Evolutionary conservation across 2,113 vertebrate species (phyloP), one percentile per base, ranked within the genome.

Genomic region (Pithys albifrons): DNA sequence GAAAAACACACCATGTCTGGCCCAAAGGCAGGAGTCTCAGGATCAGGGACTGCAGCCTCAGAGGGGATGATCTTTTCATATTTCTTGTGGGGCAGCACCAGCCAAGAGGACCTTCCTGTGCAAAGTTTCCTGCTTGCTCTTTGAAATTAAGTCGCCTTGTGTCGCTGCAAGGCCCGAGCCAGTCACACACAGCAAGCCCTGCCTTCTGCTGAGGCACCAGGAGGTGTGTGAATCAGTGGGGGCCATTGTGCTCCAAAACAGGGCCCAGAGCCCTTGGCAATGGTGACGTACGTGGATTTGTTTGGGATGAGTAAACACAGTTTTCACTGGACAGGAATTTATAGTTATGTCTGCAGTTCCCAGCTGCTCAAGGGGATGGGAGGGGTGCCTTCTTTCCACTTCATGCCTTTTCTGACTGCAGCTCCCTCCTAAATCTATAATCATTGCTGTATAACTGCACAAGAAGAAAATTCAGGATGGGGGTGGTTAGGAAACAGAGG

Each of bases 291-390:
- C 0, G 0, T 10, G 46, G 55, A 33, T 79, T 79, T 95, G 55
- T 80, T 88, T 90, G 64, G 88, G 64, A 39, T 90, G 64, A 91
- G 72, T 85, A 93, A 96, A 95, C 16, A 14, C 10, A 73, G 65
- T 77, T 91, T 94, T 91, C 81, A 85, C 55, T 35, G 75, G 85
- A 24, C 64, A 89, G 79, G 94, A 89, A 89, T 95, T 51, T 41
- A 33, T 54, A 79, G 70, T 66, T 49, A 9, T 65, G 64, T 79
- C 85, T 94, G 82, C 72, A 93, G 76, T 65, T 89, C 88, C 85
- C 91, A 82, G 91, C 81, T 94, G 93, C 85, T 91, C 67, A 66
- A 82, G 49, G 29, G 75, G 62, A 39, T 89, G 78, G 88, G 77
- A 88, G 46, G n/a, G 59, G n/a, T 76, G 78, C 3, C 4, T 14